These are phyloP conservation scores for Drosophila kokeensis DNA, from an alignment of 2,888 invertebrate genomes.

Conservation along the genomic window DNA sequence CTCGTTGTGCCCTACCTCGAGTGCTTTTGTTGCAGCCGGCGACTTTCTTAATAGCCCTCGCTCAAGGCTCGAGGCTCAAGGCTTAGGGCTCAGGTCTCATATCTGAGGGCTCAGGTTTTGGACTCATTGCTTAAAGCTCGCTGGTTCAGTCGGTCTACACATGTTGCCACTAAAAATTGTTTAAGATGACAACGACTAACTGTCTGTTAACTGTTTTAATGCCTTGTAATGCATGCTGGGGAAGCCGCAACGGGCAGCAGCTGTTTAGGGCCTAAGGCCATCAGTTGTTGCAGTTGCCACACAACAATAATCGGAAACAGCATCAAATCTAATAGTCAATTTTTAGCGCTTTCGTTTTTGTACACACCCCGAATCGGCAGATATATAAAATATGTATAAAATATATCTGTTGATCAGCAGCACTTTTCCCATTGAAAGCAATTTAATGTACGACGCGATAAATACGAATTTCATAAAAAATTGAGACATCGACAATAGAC, in stretches of 20 bases:
- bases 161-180: conserved; percentile 35
- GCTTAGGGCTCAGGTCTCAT: conserved; percentile 1
- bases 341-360: conserved; percentile 68
- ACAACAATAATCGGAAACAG: conserved; percentile 5
- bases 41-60: conserved; percentile 63
- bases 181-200: conserved; percentile 50
- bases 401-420: conserved; percentile 65
- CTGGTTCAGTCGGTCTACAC: conserved; percentile 33
- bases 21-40: conserved; percentile 39
- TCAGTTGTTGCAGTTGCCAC: conserved; percentile 7
- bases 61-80: conserved; percentile 14
- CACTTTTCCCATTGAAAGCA: conserved; percentile 70
- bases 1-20: neutral
- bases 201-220: conserved; percentile 52
- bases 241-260: conserved; percentile 21
- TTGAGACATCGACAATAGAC: conserved; percentile 52
- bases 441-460: conserved; percentile 71
- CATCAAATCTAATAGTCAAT: conserved; percentile 45
- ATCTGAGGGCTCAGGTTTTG: neutral
- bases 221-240: conserved; percentile 8
- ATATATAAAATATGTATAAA: neutral
- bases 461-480: conserved; percentile 63
- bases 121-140: conserved; percentile 34
- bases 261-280: conserved; percentile 24
- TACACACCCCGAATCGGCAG: conserved; percentile 23